phyloP scores from a whole-genome alignment of 2,113 vertebrate species.

The Merops nubicus region DNA sequence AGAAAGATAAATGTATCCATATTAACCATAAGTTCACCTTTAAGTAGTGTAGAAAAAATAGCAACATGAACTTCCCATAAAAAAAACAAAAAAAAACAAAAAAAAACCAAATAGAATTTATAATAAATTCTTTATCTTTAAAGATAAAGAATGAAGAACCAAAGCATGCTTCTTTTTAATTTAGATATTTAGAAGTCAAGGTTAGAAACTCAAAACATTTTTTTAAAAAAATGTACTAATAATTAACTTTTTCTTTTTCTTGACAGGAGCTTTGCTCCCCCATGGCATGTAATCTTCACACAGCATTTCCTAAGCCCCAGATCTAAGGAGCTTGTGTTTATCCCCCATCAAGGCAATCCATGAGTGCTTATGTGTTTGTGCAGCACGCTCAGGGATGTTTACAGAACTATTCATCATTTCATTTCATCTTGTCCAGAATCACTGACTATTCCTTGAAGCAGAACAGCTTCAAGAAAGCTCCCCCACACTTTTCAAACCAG shows the following conservation, averaged over 20 bases:
- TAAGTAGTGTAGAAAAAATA: neutral
- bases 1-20: neutral
- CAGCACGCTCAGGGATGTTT: neutral
- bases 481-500: neutral
- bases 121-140: no score
- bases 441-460: neutral
- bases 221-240: rapidly evolving
- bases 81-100: neutral
- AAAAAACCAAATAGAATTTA: no score
- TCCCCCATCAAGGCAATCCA: neutral
- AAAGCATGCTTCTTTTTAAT: neutral
- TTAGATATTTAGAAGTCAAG: neutral
- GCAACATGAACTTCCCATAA: rapidly evolving
- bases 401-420: slow-evolving; percentile 38
- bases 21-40: neutral
- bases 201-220: neutral
- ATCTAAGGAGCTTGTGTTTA: neutral
- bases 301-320: neutral
- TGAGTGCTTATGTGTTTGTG: neutral
- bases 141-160: no score
- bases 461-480: neutral
- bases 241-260: neutral
- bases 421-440: slow-evolving; percentile 5
- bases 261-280: neutral
- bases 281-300: rapidly evolving